phyloP scores from a whole-genome alignment of 1,140 invertebrate genomes.

The Whitmania pigra region DNA sequence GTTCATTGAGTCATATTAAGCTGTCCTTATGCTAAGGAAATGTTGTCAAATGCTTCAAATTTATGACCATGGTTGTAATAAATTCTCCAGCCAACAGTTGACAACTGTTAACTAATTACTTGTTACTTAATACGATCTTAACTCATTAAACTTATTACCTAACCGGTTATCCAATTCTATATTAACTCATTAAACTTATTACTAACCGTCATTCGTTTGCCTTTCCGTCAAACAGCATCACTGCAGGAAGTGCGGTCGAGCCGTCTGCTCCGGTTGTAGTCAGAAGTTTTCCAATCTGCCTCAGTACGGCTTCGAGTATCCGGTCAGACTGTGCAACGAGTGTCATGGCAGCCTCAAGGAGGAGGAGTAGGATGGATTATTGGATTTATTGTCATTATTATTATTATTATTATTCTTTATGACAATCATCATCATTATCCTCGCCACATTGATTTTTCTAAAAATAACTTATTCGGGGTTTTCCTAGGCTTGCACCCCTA shows the following conservation, averaged over 20 bases:
- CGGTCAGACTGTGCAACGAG: conserved; percentile 82
- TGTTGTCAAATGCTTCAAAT: too few species aligned
- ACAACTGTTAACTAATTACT: too few species aligned
- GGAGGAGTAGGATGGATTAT: conserved; percentile 49
- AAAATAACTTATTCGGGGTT: neutral
- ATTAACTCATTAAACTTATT: too few species aligned
- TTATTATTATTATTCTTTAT: neutral
- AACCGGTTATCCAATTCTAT: too few species aligned
- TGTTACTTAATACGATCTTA: too few species aligned
- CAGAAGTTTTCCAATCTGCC: conserved; percentile 73
- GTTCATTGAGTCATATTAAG: too few species aligned
- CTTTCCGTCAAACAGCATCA: conserved; percentile 40
- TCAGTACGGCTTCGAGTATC: conserved; percentile 92
- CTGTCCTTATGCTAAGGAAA: too few species aligned
- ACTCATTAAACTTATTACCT: too few species aligned
- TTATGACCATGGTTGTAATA: too few species aligned
- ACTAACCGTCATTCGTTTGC: too few species aligned
- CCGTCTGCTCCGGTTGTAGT: conserved; percentile 76
- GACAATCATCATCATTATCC: too few species aligned
- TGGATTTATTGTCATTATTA: neutral
- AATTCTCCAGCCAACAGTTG: neutral
- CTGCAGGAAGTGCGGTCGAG: conserved; percentile 68
- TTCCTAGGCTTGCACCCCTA: conserved; percentile 64
- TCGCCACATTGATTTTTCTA: too few species aligned
- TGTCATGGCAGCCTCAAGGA: conserved; percentile 71